Percentiles rank a stretch among this genome's conserved stretches.
These are phyloP conservation scores for Smutsia temminckii DNA, from an alignment of 2,797 vertebrate species.

Conservation along the genomic window DNA sequence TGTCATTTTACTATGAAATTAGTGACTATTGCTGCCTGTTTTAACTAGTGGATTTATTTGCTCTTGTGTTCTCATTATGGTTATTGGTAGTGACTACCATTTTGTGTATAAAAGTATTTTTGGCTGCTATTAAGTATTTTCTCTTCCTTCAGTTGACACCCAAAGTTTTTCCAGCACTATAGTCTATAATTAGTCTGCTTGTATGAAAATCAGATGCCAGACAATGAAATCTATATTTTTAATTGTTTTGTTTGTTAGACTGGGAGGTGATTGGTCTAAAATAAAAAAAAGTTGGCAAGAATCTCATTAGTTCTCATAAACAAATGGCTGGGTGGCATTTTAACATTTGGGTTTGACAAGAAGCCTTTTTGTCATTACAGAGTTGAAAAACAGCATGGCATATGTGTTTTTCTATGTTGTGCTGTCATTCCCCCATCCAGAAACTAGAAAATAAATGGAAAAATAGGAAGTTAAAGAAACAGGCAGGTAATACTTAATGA, in stretches of 20 bases:
- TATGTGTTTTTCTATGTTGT: slow-evolving; percentile 44
- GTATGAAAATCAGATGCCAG: slow-evolving; percentile 26
- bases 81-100: background rate
- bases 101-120: slow-evolving; percentile 1
- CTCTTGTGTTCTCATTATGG: background rate
- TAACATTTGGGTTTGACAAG: slow-evolving; percentile 54
- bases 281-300: slow-evolving; percentile 48
- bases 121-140: background rate
- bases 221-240: background rate
- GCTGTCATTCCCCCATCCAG: background rate
- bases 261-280: slow-evolving; percentile 53
- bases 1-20: background rate
- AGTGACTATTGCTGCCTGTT: background rate
- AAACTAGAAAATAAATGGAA: background rate
- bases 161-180: slow-evolving; percentile 29
- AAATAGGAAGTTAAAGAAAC: background rate
- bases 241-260: slow-evolving; percentile 35
- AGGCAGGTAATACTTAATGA: background rate
- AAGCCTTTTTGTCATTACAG: slow-evolving; percentile 42
- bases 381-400: slow-evolving; percentile 41
- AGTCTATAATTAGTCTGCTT: slow-evolving; percentile 39
- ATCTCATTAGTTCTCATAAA: slow-evolving; percentile 64
- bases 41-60: slow-evolving; percentile 3
- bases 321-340: slow-evolving; percentile 18
- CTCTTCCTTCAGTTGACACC: slow-evolving; percentile 41